Percentiles rank a stretch among this genome's conserved stretches.
phyloP scores from a whole-genome alignment of 2,797 vertebrate species.

The Hephaestus fuliginosus region DNA sequence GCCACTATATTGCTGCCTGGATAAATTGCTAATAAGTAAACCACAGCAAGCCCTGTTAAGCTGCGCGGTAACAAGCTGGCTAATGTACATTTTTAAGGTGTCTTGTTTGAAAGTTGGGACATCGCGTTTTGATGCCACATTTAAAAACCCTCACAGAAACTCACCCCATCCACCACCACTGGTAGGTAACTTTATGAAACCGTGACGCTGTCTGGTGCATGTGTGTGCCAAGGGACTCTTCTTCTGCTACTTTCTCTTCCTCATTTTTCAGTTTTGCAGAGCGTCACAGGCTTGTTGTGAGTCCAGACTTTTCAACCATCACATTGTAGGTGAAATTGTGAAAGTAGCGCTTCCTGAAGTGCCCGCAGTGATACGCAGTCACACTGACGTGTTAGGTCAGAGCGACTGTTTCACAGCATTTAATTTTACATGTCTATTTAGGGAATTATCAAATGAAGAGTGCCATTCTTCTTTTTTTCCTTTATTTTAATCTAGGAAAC shows the following conservation, averaged over 20 bases:
- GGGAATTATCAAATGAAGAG: background rate
- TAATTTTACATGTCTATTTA: background rate
- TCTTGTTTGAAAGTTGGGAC: background rate
- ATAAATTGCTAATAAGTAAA: constrained; percentile 23
- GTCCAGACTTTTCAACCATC: background rate
- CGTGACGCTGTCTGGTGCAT: background rate
- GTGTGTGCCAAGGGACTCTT: background rate
- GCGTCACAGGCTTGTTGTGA: background rate
- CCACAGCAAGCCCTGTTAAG: background rate
- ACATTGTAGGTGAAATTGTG: constrained; percentile 8
- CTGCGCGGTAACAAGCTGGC: background rate
- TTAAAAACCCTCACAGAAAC: background rate
- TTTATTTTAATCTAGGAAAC: constrained; percentile 7
- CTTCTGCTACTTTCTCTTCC: constrained; percentile 49
- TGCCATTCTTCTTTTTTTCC: background rate
- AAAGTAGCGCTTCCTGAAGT: constrained; percentile 18
- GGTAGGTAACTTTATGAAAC: background rate
- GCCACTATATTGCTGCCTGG: background rate
- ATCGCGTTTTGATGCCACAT: background rate
- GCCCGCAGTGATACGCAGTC: background rate
- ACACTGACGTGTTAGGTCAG: background rate
- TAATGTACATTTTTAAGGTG: background rate
- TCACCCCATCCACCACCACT: background rate
- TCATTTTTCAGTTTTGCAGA: constrained; percentile 30
- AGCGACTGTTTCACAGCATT: background rate